Conservation (phyloP, 2,888 invertebrate species). For the Beris morrisii region DNA sequence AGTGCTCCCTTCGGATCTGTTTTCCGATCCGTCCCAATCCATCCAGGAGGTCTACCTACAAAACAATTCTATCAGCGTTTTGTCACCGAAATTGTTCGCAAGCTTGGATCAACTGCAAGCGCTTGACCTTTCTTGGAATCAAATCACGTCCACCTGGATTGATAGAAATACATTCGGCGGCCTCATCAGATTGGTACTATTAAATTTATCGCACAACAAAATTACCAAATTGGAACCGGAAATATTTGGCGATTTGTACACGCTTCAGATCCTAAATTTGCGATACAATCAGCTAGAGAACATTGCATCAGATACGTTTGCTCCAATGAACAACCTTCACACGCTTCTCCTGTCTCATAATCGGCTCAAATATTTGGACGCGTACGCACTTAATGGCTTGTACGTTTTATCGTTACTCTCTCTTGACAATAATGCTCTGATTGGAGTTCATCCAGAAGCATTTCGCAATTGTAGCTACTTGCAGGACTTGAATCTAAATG, state of each 20-base stretch:
- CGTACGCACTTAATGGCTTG: conserved; percentile 83
- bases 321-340: conserved; percentile 89
- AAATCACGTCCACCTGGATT: conserved; percentile 84
- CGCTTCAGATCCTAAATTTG: conserved; percentile 81
- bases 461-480: conserved; percentile 88
- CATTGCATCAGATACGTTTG: conserved; percentile 84
- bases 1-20: conserved; percentile 82
- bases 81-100: conserved; percentile 84
- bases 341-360: conserved; percentile 85
- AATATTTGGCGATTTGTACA: conserved; percentile 83
- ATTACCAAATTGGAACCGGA: conserved; percentile 79
- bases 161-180: conserved; percentile 84
- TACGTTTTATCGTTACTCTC: conserved; percentile 83
- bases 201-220: conserved; percentile 84
- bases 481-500: conserved; percentile 87
- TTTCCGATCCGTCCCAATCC: conserved; percentile 74
- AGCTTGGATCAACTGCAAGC: conserved; percentile 79
- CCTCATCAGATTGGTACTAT: conserved; percentile 81
- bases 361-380: conserved; percentile 80
- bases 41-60: conserved; percentile 88
- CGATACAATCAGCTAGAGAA: conserved; percentile 82
- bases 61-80: conserved; percentile 85
- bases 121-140: conserved; percentile 83
- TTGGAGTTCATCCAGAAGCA: conserved; percentile 82
- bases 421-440: conserved; percentile 81